phyloP scores from a whole-genome alignment of 2,888 invertebrate species.

The Trissoscelio sp. region DNA sequence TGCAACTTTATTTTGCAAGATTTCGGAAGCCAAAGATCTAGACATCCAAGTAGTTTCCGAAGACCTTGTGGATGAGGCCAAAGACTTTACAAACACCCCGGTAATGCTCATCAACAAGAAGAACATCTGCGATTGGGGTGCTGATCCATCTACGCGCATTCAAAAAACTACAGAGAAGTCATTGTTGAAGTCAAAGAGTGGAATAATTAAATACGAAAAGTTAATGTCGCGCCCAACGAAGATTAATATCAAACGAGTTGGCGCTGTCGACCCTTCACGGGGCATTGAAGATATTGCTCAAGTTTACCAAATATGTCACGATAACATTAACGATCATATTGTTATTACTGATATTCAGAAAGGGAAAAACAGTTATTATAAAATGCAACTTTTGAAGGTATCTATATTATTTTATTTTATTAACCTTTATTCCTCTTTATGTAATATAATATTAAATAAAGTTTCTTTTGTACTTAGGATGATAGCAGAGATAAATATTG shows the following conservation, averaged over 20 bases:
- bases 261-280: conserved; percentile 97
- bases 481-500: conserved; percentile 88
- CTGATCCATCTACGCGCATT: conserved; percentile 86
- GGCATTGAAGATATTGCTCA: conserved; percentile 93
- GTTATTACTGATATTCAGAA: conserved; percentile 93
- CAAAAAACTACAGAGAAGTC: conserved; percentile 86
- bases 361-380: conserved; percentile 97
- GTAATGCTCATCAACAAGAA: conserved; percentile 88
- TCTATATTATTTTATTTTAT: not conserved
- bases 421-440: too few species aligned
- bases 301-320: conserved; percentile 90
- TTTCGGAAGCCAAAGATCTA: conserved; percentile 87
- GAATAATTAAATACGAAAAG: too few species aligned
- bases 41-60: conserved; percentile 93
- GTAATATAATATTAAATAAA: too few species aligned
- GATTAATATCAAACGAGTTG: conserved; percentile 90
- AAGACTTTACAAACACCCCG: conserved; percentile 86
- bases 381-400: conserved; percentile 92
- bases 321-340: too few species aligned
- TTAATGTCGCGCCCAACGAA: too few species aligned
- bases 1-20: conserved; percentile 76
- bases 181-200: conserved; percentile 83
- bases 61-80: conserved; percentile 89
- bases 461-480: too few species aligned
- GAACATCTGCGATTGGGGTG: conserved; percentile 93